A percentile compares a stretch with the other conserved stretches of the same genome.
Evolutionary conservation across 2,888 invertebrate genomes (phyloP).

Genomic region (Sinhomidia bicolor): DNA sequence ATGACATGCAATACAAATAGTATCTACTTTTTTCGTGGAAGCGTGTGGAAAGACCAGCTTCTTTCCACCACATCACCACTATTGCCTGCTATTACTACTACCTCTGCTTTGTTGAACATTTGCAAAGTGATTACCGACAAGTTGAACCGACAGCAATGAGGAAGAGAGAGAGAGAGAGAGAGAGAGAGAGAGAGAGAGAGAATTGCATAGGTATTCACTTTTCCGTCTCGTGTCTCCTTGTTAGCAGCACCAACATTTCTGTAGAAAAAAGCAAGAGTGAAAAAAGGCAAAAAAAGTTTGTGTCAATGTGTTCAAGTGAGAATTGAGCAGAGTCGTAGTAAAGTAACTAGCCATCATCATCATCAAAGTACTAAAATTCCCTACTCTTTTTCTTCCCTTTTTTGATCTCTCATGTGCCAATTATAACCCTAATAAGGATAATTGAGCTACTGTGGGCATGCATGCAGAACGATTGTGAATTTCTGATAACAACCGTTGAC

Average conservation of each 20-base stretch:
- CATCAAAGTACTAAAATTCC: constrained; percentile 32
- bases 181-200: too few relatives aligned
- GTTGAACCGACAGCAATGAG: constrained; percentile 65
- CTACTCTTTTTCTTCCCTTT: constrained; percentile 54
- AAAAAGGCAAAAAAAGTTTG: constrained; percentile 56
- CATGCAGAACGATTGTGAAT: constrained; percentile 66
- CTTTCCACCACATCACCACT: too few relatives aligned
- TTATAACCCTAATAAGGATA: constrained; percentile 73
- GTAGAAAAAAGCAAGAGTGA: constrained; percentile 9
- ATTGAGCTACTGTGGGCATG: constrained; percentile 70
- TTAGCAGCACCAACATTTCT: constrained; percentile 38
- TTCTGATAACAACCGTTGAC: constrained; percentile 53
- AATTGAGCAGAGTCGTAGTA: too few relatives aligned
- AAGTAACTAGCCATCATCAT: constrained; percentile 28
- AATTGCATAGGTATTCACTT: background rate
- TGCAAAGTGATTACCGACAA: constrained; percentile 67
- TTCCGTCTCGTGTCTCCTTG: constrained; percentile 32
- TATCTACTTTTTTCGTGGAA: background rate
- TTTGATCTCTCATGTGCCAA: constrained; percentile 72
- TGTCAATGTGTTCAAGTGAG: constrained; percentile 28
- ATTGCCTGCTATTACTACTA: too few relatives aligned
- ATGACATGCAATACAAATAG: constrained; percentile 15
- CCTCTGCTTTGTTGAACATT: constrained; percentile 9
- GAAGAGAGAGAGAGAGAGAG: constrained; percentile 38
- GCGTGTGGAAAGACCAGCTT: background rate